Evolutionary conservation across 2,113 vertebrate species (phyloP), one percentile per base, ranked within the genome.

Genomic region (Oncorhynchus mykiss): DNA sequence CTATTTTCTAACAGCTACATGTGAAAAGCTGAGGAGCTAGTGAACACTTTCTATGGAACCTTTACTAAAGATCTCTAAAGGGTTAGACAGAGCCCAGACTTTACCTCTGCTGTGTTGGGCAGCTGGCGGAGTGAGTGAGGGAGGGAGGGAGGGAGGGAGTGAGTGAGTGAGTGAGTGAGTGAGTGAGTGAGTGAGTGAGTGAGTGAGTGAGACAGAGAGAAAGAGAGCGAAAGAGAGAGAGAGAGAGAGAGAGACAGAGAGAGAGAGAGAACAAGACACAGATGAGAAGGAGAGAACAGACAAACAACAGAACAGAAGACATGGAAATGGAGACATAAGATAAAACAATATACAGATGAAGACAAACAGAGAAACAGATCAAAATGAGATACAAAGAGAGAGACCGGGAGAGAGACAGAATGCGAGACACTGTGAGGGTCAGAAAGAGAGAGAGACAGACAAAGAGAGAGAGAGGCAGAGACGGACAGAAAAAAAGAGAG

Each of bases 81-180:
- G 1, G 6, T 3, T 67, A 45, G 16, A 9, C 1, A 6, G 22
- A 1, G 65, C 18, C 75, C 73, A 11, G 7, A 18, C 67, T 86
- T 95, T 95, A 95, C 94, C 94, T 95, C 92, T 65, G 91, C 80
- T 71, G 91, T 92, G 72, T 85, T 92, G 82, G 94, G 94, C n/a
- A 95, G 91, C 94, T 95, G 81, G 84, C 49, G 20, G 81, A 11
- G 39, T 5, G 82, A 71, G 27, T 11, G 66, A 39, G 31, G 22
- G 66, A 54, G 51, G 71, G 20, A 67, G 1, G 3, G 34, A 60
- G 25, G 34, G 66, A 75, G 57, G 75, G 25, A 27, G 25, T 2
- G 25, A 27, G 25, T 2, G 25, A 27, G 0, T 2, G 25, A 27
- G 2, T 3, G 27, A 27, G 2, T 3, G 27, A 27, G 14, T 34